Conservation (phyloP, 2,888 invertebrate genomes). For the Synanthedon myopaeformis region DNA sequence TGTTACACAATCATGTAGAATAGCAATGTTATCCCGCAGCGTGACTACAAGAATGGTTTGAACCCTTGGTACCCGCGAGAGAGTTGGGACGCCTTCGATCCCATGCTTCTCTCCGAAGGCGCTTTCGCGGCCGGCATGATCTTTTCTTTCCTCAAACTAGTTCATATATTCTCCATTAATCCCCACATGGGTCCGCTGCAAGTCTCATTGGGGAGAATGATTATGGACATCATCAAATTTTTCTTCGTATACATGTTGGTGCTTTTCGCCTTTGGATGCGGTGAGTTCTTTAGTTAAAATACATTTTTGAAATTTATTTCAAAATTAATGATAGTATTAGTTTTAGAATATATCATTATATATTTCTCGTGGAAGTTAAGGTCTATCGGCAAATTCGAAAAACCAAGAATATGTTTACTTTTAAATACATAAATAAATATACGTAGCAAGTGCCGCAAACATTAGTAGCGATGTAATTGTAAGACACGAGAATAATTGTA, state of each 20-base stretch:
- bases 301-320: neutral
- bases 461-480: too few relatives aligned
- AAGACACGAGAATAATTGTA: too few relatives aligned
- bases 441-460: too few relatives aligned
- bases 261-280: conserved; percentile 95
- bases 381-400: too few relatives aligned
- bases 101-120: conserved; percentile 92
- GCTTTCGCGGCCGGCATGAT: conserved; percentile 98
- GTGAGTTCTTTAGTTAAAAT: conserved; percentile 54
- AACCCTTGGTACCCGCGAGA: conserved; percentile 90
- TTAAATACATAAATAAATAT: too few relatives aligned
- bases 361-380: too few relatives aligned
- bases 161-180: conserved; percentile 97
- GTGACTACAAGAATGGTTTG: conserved; percentile 76
- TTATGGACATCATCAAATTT: conserved; percentile 94
- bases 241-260: conserved; percentile 95
- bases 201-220: conserved; percentile 94
- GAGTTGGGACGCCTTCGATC: conserved; percentile 95
- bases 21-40: conserved; percentile 45
- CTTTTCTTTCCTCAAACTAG: conserved; percentile 93
- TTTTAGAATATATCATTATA: too few relatives aligned
- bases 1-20: too few relatives aligned
- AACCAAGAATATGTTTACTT: too few relatives aligned
- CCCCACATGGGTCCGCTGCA: conserved; percentile 94
- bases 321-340: neutral